Conservation (phyloP, 2,797 vertebrate genomes). For the Coregonus suidteri region DNA sequence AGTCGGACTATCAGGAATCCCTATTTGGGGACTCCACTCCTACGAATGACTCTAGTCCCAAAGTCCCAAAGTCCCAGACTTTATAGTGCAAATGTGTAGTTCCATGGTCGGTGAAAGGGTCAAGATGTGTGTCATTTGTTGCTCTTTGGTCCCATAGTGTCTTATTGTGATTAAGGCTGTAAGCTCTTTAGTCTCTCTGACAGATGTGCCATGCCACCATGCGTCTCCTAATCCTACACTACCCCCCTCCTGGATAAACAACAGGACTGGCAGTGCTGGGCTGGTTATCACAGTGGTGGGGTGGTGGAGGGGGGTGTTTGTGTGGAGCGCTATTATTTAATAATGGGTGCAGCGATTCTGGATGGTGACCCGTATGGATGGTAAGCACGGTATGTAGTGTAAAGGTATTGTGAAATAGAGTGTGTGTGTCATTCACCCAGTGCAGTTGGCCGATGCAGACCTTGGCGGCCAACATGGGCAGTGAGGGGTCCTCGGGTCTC, state of each 20-base stretch:
- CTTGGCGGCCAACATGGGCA: slow-evolving; percentile 92
- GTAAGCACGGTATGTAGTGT: neutral
- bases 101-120: slow-evolving; percentile 52
- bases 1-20: neutral
- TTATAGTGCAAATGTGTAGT: neutral
- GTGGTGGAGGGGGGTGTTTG: neutral
- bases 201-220: slow-evolving; percentile 65
- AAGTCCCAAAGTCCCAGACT: neutral
- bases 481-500: slow-evolving; percentile 86
- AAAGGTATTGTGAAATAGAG: neutral
- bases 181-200: slow-evolving; percentile 72
- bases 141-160: slow-evolving; percentile 60
- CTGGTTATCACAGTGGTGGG: neutral
- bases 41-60: neutral
- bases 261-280: neutral
- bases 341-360: neutral
- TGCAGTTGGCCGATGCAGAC: slow-evolving; percentile 92
- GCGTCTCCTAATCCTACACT: slow-evolving; percentile 21
- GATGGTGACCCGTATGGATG: neutral
- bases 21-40: neutral
- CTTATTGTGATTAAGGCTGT: slow-evolving; percentile 74
- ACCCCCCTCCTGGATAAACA: neutral
- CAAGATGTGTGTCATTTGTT: slow-evolving; percentile 60
- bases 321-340: slow-evolving; percentile 76
- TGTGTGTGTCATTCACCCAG: slow-evolving; percentile 82